A percentile compares a stretch with the other conserved stretches of the same genome.
These are phyloP conservation scores for Rhegmatorhina hoffmannsi DNA, from an alignment of 2,113 vertebrate species.

Conservation along the genomic window DNA sequence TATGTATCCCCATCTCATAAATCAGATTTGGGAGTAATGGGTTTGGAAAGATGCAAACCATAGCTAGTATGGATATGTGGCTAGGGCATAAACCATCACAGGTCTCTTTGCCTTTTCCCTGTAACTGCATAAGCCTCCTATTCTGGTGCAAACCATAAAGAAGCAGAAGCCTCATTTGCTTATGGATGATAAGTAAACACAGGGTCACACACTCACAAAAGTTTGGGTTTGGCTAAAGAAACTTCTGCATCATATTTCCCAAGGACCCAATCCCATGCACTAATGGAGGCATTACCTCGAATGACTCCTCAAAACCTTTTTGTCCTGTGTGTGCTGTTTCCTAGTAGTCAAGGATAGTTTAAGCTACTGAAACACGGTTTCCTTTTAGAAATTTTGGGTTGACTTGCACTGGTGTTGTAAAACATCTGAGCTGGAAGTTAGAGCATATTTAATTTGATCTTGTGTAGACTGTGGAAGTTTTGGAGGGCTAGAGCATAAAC, in stretches of 20 bases:
- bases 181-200: background rate
- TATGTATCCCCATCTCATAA: background rate
- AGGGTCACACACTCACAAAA: background rate
- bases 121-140: background rate
- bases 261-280: background rate
- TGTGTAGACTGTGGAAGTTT: background rate
- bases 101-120: background rate
- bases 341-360: background rate
- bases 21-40: background rate
- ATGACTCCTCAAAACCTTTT: background rate
- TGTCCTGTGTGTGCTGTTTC: rapidly evolving
- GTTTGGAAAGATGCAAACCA: background rate
- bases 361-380: background rate
- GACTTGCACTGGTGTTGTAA: background rate
- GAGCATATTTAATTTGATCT: background rate
- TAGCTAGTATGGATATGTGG: background rate
- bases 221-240: background rate
- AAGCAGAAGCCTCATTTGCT: background rate
- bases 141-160: background rate
- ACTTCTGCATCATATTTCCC: background rate
- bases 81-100: background rate
- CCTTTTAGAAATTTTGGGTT: background rate
- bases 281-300: background rate
- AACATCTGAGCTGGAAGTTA: background rate
- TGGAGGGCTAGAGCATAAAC: background rate